These are phyloP conservation scores for Chorisops tibialis DNA, from an alignment of 2,888 invertebrate species.

Conservation along the genomic window DNA sequence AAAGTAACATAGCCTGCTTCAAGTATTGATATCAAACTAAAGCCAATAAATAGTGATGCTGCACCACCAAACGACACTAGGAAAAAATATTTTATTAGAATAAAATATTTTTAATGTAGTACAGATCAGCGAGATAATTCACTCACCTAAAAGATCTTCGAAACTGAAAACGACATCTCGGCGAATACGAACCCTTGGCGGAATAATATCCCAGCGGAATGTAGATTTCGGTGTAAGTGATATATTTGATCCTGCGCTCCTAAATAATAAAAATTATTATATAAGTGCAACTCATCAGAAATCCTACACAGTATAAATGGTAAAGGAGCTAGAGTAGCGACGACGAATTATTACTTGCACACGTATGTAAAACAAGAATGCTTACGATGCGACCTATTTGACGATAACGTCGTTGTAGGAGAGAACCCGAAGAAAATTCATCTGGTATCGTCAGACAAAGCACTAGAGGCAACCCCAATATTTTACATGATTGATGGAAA, in stretches of 20 bases:
- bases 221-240: constrained; percentile 46
- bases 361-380: no score
- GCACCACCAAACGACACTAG: constrained; percentile 57
- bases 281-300: background rate
- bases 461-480: no score
- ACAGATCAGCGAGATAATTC: no score
- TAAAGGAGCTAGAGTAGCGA: no score
- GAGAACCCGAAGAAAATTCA: no score
- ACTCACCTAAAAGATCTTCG: constrained; percentile 55
- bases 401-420: no score
- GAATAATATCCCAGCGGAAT: constrained; percentile 55
- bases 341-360: no score
- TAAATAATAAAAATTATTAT: background rate
- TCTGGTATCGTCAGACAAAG: no score
- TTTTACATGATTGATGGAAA: no score
- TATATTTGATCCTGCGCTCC: constrained; percentile 23
- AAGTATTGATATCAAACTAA: constrained; percentile 54
- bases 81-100: constrained; percentile 31
- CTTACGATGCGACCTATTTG: no score
- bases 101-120: background rate
- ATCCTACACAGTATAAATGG: no score
- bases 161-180: constrained; percentile 58
- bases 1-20: constrained; percentile 43
- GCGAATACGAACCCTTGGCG: constrained; percentile 56
- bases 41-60: constrained; percentile 55